Base-by-base conservation (phyloP, 1,140 invertebrate species). In the Pseudoatta argentina region DNA sequence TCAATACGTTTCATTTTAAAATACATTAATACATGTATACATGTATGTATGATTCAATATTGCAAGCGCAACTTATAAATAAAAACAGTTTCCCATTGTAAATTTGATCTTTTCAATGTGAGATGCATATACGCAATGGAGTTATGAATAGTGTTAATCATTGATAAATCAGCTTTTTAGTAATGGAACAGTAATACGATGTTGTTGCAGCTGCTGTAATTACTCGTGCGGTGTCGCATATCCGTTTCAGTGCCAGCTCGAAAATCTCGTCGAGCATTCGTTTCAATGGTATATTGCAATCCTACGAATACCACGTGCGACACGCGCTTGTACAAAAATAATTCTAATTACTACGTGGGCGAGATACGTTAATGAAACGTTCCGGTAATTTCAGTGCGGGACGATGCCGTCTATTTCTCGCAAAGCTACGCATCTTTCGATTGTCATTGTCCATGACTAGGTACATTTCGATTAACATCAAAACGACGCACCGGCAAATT, bases 381-480 rank as follows among this genome's bases (percentile, higher is more conserved):
- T 27, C 53, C 69, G 48, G 57, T 44, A 73, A 83, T 83, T 83
- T 83, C 66, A 71, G 48, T 66, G 21, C 57, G 39, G 55, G 7
- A 39, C 34, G 34, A 39, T 39, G 16, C 53, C 78, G 39, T 21
- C 39, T 64, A 55, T 72, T 51, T 5, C 66, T 61, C 79, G 34
- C 44, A 3, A 48, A 27, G 30, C 57, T 21, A 21, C 79, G 51
- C 78, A 44, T 48, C 69, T 69, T 63, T 83, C 48, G 69, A 83
- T 83, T 83, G 72, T 44, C 71, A 44, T 73, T 83, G 69, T 89
- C 88, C 66, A 61, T 77, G 85, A 88, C 44, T 85, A 30, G 30
- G 3, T 30, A 69, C 89, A 83, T 90, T 91, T 89, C 83, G 89
- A 88, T 91, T 90, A 91, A 88, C 86, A 59, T 86, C 61, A 63